A percentile compares a stretch with the other conserved stretches of the same genome.
phyloP scores from a whole-genome alignment of 2,888 invertebrate genomes.

The Lasioglossum pauxillum region DNA sequence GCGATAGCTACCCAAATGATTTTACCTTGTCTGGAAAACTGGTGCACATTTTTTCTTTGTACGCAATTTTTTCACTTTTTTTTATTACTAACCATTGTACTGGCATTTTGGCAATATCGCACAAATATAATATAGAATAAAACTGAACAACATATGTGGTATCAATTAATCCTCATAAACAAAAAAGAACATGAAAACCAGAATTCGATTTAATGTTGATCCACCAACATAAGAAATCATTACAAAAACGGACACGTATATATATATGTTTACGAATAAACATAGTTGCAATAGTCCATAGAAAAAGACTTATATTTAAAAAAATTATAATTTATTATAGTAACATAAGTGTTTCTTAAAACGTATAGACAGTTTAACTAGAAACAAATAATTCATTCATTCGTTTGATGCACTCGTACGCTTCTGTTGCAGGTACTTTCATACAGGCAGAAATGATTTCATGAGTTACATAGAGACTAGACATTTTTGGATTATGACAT shows the following conservation, averaged over 20 bases:
- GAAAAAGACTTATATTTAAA: not conserved
- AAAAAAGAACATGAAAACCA: not conserved
- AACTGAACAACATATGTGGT: constrained; percentile 43
- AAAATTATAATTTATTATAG: not conserved
- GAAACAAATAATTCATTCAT: constrained; percentile 51
- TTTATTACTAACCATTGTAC: constrained; percentile 78
- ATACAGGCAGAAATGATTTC: constrained; percentile 62
- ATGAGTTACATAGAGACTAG: constrained; percentile 26
- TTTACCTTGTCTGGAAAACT: constrained; percentile 56
- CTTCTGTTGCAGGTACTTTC: constrained; percentile 37
- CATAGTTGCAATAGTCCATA: not conserved
- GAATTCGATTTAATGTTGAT: not conserved
- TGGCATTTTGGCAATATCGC: constrained; percentile 79
- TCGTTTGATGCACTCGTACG: constrained; percentile 48
- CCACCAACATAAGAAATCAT: not conserved
- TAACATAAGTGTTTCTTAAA: not conserved
- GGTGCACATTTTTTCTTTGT: constrained; percentile 77
- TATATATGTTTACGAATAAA: not conserved
- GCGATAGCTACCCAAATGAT: constrained; percentile 60
- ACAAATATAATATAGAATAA: constrained; percentile 77
- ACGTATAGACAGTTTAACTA: constrained; percentile 13
- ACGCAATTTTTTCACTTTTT: constrained; percentile 71
- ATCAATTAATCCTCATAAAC: constrained; percentile 49
- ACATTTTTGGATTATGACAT: constrained; percentile 26
- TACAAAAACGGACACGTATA: not conserved